phyloP scores from a whole-genome alignment of 2,888 invertebrate genomes.

The Thereva unica region DNA sequence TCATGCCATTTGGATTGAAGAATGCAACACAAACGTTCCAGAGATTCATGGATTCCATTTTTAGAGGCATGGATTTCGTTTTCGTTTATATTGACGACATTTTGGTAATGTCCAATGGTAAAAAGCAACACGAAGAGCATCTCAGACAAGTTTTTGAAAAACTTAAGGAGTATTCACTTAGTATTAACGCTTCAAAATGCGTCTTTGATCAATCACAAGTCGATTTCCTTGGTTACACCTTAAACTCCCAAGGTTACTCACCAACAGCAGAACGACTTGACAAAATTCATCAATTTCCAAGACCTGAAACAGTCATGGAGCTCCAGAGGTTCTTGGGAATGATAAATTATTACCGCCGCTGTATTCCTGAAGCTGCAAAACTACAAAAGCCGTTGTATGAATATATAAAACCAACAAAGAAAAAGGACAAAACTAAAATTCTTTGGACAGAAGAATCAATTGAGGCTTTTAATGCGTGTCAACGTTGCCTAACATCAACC shows the following conservation, averaged over 20 bases:
- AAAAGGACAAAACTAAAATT: conserved; percentile 15
- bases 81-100: conserved; percentile 8
- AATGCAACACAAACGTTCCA: background rate
- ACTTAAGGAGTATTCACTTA: too few species aligned
- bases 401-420: conserved; percentile 9
- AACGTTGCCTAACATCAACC: background rate
- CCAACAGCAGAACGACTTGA: background rate
- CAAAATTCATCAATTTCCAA: background rate
- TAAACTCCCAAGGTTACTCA: background rate
- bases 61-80: background rate
- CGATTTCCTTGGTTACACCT: background rate
- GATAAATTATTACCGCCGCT: conserved; percentile 13
- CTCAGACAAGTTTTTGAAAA: too few species aligned
- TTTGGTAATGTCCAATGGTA: too few species aligned
- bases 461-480: background rate
- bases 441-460: background rate
- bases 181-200: background rate
- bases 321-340: conserved; percentile 12
- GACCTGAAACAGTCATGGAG: background rate
- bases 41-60: background rate
- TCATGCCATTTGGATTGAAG: background rate
- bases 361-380: conserved; percentile 11
- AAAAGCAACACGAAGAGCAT: too few species aligned
- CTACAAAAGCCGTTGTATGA: background rate
- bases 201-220: conserved; percentile 1